A percentile compares a stretch with the other conserved stretches of the same genome.
These are phyloP conservation scores for Polydrusus pterygomalis DNA, from an alignment of 2,888 invertebrate species.

Conservation along the genomic window DNA sequence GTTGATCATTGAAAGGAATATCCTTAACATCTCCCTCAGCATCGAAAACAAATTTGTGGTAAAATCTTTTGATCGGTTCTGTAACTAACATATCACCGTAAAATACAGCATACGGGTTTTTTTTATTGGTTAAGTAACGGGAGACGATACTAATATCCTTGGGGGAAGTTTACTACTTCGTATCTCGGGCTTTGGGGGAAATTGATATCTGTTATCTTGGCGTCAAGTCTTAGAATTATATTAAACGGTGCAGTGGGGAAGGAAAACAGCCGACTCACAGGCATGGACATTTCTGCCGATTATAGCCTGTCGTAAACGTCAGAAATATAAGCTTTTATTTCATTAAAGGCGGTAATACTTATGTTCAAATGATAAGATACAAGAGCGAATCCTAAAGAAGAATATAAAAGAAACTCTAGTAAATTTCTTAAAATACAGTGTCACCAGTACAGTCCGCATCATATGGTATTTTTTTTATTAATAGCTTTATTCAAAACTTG, in stretches of 20 bases:
- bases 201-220: conserved; percentile 61
- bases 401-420: no score
- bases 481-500: no score
- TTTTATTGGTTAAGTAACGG: conserved; percentile 60
- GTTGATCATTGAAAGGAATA: neutral
- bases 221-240: conserved; percentile 53
- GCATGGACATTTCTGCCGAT: conserved; percentile 42
- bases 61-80: conserved; percentile 26
- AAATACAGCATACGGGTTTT: conserved; percentile 57
- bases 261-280: conserved; percentile 30
- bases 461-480: no score
- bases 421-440: neutral
- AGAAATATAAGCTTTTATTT: conserved; percentile 42
- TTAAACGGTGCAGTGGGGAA: conserved; percentile 50
- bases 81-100: conserved; percentile 41
- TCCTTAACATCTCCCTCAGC: neutral
- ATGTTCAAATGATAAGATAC: conserved; percentile 10
- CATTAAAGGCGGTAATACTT: conserved; percentile 24
- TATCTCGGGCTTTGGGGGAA: conserved; percentile 57
- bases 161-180: conserved; percentile 52
- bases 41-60: conserved; percentile 11
- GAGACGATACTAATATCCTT: conserved; percentile 61
- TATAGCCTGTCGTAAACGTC: conserved; percentile 33
- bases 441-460: no score
- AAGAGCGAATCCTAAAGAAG: neutral